Evolutionary conservation across 2,888 invertebrate genomes (phyloP).

Genomic region (Heliconius ethilla): DNA sequence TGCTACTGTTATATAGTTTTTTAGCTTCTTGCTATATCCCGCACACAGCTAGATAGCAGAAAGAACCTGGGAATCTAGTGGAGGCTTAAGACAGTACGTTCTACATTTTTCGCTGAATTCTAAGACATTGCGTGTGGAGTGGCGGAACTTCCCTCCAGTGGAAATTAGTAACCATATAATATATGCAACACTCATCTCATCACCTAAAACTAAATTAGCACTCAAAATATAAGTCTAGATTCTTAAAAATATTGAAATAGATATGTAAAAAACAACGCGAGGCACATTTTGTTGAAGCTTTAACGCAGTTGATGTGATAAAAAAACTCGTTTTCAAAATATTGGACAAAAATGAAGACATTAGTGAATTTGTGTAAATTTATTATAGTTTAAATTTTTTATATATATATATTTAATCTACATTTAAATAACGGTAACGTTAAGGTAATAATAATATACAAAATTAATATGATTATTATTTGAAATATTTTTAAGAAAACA

Average conservation of each 20-base stretch:
- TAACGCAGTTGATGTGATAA: background rate
- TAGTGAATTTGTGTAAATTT: background rate
- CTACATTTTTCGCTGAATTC: background rate
- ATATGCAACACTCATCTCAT: too few species aligned
- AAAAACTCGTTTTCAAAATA: background rate
- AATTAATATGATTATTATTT: too few species aligned
- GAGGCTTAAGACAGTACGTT: background rate
- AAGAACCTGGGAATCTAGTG: background rate
- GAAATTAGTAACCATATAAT: too few species aligned
- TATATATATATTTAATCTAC: background rate
- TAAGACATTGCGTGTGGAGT: too few species aligned
- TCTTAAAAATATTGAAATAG: background rate
- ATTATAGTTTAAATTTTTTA: background rate
- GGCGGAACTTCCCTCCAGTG: too few species aligned
- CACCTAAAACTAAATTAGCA: too few species aligned
- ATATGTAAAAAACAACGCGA: background rate
- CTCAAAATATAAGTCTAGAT: background rate
- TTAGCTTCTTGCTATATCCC: background rate
- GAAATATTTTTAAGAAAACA: background rate
- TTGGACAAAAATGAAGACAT: slow-evolving; percentile 4
- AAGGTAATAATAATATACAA: background rate
- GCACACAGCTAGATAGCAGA: background rate
- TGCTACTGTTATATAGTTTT: too few species aligned
- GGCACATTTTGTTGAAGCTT: background rate
- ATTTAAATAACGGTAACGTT: slow-evolving; percentile 4